Percentiles rank a stretch among this genome's conserved stretches.
Evolutionary conservation across 2,113 vertebrate genomes (phyloP).

Genomic region (Pungitius pungitius): DNA sequence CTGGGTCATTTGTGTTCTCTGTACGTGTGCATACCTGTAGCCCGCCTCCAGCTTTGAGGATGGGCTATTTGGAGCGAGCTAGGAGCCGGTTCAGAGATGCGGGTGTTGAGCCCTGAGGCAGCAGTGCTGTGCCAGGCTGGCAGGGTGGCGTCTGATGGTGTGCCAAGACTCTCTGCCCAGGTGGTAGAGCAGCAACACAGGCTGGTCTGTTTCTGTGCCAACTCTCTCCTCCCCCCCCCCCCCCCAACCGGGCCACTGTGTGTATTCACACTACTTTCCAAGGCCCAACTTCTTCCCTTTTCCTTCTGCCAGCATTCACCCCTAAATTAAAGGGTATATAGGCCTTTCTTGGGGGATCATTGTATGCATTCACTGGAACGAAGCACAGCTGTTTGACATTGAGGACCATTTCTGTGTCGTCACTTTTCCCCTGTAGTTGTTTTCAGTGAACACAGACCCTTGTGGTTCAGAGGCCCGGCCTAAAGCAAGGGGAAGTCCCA

Average conservation of each 20-base stretch:
- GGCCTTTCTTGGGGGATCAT: slow-evolving; percentile 8
- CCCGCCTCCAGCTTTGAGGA: slow-evolving; percentile 49
- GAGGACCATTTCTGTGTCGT: slow-evolving; percentile 15
- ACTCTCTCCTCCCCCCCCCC: slow-evolving; percentile 47
- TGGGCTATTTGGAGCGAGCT: slow-evolving; percentile 55
- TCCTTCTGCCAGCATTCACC: slow-evolving; percentile 7
- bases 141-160: slow-evolving; percentile 77
- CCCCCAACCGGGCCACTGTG: slow-evolving; percentile 46
- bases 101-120: slow-evolving; percentile 64
- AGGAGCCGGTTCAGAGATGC: slow-evolving; percentile 48
- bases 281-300: slow-evolving; percentile 1
- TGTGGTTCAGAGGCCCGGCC: slow-evolving; percentile 46
- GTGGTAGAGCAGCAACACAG: slow-evolving; percentile 80
- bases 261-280: slow-evolving; percentile 29
- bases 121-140: slow-evolving; percentile 72
- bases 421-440: slow-evolving; percentile 25
- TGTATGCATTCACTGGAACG: neutral
- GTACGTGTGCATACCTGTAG: slow-evolving; percentile 65
- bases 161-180: slow-evolving; percentile 79
- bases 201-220: slow-evolving; percentile 79
- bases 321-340: neutral
- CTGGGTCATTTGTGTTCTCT: slow-evolving; percentile 12
- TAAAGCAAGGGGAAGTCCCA: slow-evolving; percentile 62
- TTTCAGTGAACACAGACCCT: slow-evolving; percentile 21
- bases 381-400: slow-evolving; percentile 1